Conservation (phyloP, 2,797 vertebrate genomes). For the Cercopithecus neglectus region DNA sequence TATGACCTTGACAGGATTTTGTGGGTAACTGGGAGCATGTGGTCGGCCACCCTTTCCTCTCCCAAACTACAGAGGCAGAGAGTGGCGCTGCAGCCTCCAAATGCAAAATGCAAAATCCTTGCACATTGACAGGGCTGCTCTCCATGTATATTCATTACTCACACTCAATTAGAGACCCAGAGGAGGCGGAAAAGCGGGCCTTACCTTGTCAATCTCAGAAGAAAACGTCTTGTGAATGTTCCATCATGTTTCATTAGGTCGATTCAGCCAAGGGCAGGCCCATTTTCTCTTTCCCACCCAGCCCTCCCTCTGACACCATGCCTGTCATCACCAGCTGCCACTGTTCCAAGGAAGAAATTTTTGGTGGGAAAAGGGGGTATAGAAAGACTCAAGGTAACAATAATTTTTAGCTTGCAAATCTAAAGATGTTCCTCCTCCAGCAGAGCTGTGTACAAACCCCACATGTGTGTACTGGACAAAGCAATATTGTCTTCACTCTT, state of each 20-base stretch:
- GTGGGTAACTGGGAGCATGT: slow-evolving; percentile 81
- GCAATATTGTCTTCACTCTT: background rate
- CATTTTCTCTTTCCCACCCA: background rate
- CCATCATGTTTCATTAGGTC: slow-evolving; percentile 43
- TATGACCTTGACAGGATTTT: slow-evolving; percentile 79
- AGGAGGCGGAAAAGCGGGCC: background rate
- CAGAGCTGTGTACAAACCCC: background rate
- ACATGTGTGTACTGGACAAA: background rate
- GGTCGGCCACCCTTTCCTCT: slow-evolving; percentile 64
- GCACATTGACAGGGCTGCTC: slow-evolving; percentile 61
- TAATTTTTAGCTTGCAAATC: background rate
- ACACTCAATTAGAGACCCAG: background rate
- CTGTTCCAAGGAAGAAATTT: background rate
- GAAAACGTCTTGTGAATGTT: background rate
- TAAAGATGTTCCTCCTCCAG: accelerated
- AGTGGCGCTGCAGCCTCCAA: background rate
- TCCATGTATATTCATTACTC: slow-evolving; percentile 55
- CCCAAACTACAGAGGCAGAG: slow-evolving; percentile 33
- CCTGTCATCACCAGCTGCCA: background rate
- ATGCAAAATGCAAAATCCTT: slow-evolving; percentile 18
- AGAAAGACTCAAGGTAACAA: background rate
- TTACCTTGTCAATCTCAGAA: slow-evolving; percentile 44
- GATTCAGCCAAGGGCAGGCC: slow-evolving; percentile 45
- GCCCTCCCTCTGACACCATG: background rate
- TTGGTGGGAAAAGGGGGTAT: background rate